A percentile compares a stretch with the other conserved stretches of the same genome.
phyloP scores from a whole-genome alignment of 1,140 invertebrate species.

The Amphibalanus amphitrite region DNA sequence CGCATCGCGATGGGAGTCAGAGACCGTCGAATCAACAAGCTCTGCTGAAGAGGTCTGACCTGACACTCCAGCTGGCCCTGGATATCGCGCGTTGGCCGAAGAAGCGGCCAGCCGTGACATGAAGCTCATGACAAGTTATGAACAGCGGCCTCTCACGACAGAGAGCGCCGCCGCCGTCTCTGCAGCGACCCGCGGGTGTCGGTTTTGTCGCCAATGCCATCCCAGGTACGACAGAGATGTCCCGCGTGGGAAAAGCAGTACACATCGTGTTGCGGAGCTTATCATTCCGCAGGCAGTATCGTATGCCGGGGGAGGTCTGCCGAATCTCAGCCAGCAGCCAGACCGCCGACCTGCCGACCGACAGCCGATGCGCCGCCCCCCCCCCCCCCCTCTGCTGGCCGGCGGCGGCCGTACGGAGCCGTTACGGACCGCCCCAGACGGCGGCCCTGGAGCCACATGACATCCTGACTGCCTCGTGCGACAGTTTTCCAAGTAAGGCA shows the following conservation, averaged over 20 bases:
- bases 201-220: not conserved
- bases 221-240: not conserved
- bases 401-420: too few relatives aligned
- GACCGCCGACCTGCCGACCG: not conserved
- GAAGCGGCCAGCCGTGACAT: not conserved
- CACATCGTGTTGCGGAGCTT: not conserved
- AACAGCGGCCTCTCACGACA: not conserved
- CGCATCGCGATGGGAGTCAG: too few relatives aligned
- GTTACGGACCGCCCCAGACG: not conserved
- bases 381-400: too few relatives aligned
- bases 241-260: not conserved
- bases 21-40: too few relatives aligned
- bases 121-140: too few relatives aligned
- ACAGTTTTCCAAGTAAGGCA: not conserved
- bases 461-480: not conserved
- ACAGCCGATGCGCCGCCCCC: not conserved
- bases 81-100: not conserved
- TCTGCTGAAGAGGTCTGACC: not conserved
- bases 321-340: too few relatives aligned
- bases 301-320: not conserved
- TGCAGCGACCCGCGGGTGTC: not conserved
- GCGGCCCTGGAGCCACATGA: not conserved
- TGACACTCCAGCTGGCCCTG: not conserved
- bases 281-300: not conserved
- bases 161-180: too few relatives aligned